These are phyloP conservation scores for Heliocidaris tuberculata DNA, from an alignment of 35 echinoderm and acorn worm species.

Conservation along the genomic window DNA sequence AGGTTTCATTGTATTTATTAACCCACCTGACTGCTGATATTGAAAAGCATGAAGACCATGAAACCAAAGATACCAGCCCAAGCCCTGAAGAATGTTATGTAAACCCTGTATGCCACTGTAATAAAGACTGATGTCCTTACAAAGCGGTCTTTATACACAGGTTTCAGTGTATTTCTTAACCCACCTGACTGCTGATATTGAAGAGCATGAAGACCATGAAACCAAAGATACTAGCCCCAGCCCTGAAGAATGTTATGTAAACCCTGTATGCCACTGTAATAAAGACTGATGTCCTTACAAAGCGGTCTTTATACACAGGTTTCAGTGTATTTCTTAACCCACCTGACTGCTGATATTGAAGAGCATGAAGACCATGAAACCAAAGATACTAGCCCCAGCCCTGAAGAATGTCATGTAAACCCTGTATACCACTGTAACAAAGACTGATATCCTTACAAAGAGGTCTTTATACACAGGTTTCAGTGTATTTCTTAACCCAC, in stretches of 20 bases:
- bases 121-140: too few species aligned
- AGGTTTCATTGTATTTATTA: too few species aligned
- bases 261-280: neutral
- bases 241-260: slow-evolving; percentile 63
- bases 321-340: neutral
- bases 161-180: neutral
- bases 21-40: slow-evolving; percentile 59
- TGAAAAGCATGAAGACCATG: slow-evolving; percentile 54
- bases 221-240: slow-evolving; percentile 38
- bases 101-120: slow-evolving; percentile 37
- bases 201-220: slow-evolving; percentile 58
- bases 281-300: too few species aligned
- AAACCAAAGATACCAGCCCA: slow-evolving; percentile 41
- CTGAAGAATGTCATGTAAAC: slow-evolving; percentile 67
- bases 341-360: slow-evolving; percentile 63
- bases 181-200: slow-evolving; percentile 60
- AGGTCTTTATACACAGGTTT: too few species aligned
- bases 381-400: slow-evolving; percentile 44
- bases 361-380: slow-evolving; percentile 50
- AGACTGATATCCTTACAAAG: too few species aligned
- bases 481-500: neutral
- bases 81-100: slow-evolving; percentile 62
- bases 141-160: too few species aligned
- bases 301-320: too few species aligned
- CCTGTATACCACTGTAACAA: too few species aligned